Conservation (phyloP, 2,888 invertebrate species). For the Eristalinus sepulchralis region DNA sequence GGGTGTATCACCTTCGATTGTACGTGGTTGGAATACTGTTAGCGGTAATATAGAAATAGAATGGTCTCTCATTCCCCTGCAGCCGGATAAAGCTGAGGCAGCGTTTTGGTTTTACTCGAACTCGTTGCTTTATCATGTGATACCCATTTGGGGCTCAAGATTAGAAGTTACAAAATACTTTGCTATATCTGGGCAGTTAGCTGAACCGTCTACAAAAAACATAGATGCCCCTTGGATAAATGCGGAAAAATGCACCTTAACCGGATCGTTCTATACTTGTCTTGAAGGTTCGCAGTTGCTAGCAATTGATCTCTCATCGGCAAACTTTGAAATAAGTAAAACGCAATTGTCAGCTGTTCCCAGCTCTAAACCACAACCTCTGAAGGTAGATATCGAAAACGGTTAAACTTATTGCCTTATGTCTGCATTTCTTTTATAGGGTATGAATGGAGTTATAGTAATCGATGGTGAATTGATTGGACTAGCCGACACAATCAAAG, state of each 20-base stretch:
- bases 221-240: slow-evolving; percentile 85
- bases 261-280: slow-evolving; percentile 86
- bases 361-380: slow-evolving; percentile 75
- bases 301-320: slow-evolving; percentile 84
- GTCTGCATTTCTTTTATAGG: slow-evolving; percentile 72
- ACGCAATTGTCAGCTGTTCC: slow-evolving; percentile 80
- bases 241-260: slow-evolving; percentile 82
- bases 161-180: slow-evolving; percentile 86
- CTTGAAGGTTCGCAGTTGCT: slow-evolving; percentile 82
- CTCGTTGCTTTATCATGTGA: slow-evolving; percentile 84
- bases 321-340: slow-evolving; percentile 82
- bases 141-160: slow-evolving; percentile 84
- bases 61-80: slow-evolving; percentile 84
- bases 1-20: slow-evolving; percentile 87
- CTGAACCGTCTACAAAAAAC: slow-evolving; percentile 83
- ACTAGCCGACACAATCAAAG: slow-evolving; percentile 78
- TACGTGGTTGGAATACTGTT: slow-evolving; percentile 90
- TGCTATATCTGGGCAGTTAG: slow-evolving; percentile 83
- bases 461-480: slow-evolving; percentile 77
- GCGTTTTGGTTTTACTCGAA: slow-evolving; percentile 84
- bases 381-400: slow-evolving; percentile 73
- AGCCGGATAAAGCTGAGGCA: slow-evolving; percentile 79
- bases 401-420: background rate
- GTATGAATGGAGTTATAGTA: slow-evolving; percentile 79
- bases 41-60: slow-evolving; percentile 88